phyloP scores from a whole-genome alignment of 2,113 vertebrate species.

The Percopsis transmontana region DNA sequence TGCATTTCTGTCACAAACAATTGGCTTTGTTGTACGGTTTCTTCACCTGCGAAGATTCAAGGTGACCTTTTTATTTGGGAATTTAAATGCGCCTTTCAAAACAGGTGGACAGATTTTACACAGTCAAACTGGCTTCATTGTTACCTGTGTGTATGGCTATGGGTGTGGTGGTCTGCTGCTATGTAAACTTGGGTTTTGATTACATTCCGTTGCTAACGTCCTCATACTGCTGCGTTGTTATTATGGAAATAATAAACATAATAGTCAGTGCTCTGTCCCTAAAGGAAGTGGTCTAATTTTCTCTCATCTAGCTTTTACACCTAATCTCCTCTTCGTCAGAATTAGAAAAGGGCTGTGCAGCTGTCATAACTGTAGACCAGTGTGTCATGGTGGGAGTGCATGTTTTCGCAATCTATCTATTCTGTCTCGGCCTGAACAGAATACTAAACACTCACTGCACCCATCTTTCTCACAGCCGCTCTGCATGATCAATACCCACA shows the following conservation, averaged over 20 bases:
- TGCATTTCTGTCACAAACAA: conserved; percentile 11
- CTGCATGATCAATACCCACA: conserved; percentile 84
- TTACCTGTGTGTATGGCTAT: conserved; percentile 9
- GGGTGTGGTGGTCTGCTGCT: neutral
- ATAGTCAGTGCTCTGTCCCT: conserved; percentile 43
- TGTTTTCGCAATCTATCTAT: conserved; percentile 67
- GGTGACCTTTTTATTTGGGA: conserved; percentile 23
- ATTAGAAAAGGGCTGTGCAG: conserved; percentile 48
- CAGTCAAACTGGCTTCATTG: conserved; percentile 3
- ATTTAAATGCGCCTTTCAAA: conserved; percentile 18
- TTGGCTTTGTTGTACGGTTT: conserved; percentile 1
- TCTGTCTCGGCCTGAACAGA: conserved; percentile 55
- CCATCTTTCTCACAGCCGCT: conserved; percentile 66
- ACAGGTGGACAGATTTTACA: conserved; percentile 15
- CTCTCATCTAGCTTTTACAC: too few species aligned
- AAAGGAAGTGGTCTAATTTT: conserved; percentile 50
- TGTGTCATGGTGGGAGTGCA: conserved; percentile 49
- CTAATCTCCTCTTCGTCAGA: conserved; percentile 6
- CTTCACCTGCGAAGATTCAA: conserved; percentile 4
- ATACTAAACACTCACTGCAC: conserved; percentile 59
- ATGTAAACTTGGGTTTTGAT: conserved; percentile 22
- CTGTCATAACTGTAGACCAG: conserved; percentile 63
- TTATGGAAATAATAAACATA: conserved; percentile 29
- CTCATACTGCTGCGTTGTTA: conserved; percentile 5
- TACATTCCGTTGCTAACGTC: conserved; percentile 34